Conservation (phyloP, 2,113 vertebrate genomes). For the Phalacrocorax brasilianus region DNA sequence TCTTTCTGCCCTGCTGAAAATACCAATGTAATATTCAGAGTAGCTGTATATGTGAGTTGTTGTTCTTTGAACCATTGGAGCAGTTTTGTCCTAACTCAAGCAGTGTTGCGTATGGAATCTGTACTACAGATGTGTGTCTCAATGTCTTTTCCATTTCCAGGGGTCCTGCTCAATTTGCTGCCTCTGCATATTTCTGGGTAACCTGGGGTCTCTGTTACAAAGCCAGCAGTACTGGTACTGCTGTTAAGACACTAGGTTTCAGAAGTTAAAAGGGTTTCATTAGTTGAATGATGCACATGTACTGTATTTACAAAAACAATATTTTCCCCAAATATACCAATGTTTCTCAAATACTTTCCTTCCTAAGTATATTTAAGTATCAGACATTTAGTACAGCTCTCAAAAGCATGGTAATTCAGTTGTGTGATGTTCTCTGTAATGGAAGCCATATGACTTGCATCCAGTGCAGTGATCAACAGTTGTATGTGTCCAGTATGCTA, state of each 20-base stretch:
- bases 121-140: background rate
- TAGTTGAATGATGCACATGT: background rate
- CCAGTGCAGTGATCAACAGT: accelerated
- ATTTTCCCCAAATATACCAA: background rate
- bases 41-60: background rate
- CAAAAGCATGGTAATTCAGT: background rate
- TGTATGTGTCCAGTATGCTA: background rate
- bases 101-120: background rate
- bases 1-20: background rate
- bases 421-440: background rate
- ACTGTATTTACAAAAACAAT: background rate
- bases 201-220: background rate
- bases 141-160: background rate
- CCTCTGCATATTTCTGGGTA: background rate
- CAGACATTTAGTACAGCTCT: background rate
- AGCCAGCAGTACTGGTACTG: background rate
- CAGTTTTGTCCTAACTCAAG: background rate
- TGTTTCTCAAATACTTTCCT: background rate
- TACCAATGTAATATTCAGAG: background rate
- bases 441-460: background rate
- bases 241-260: background rate
- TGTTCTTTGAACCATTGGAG: background rate
- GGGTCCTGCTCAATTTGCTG: background rate
- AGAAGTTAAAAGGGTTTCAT: background rate
- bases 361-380: background rate